Percentiles rank a stretch among this genome's conserved stretches.
Conservation (phyloP, 2,113 vertebrate genomes). For the Herpetotheres cachinnans region DNA sequence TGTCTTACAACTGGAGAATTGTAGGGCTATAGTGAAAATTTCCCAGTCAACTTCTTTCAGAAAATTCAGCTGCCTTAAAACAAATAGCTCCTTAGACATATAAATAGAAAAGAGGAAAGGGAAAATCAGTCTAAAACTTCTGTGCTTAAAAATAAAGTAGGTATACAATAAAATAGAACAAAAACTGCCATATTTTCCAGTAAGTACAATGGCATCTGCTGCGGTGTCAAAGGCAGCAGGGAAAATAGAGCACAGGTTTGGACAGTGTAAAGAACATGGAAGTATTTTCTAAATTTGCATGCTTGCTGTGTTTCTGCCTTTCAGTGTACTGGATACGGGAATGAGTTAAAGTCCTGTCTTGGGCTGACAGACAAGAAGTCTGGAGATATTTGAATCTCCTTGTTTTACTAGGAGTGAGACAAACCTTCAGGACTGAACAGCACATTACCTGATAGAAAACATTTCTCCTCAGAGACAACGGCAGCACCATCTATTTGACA, state of each 20-base stretch:
- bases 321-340: not conserved
- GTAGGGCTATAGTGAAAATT: not conserved
- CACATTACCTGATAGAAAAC: not conserved
- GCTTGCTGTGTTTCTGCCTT: not conserved
- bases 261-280: not conserved
- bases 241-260: not conserved
- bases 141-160: not conserved
- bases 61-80: not conserved
- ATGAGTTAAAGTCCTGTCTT: not conserved
- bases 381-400: not conserved
- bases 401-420: not conserved
- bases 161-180: not conserved
- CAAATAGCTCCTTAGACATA: not conserved
- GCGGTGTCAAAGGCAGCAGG: not conserved
- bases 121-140: not conserved
- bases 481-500: not conserved
- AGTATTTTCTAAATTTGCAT: not conserved
- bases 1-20: not conserved
- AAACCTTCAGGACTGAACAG: not conserved
- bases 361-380: not conserved
- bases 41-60: not conserved
- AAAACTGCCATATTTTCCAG: not conserved
- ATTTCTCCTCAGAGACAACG: not conserved
- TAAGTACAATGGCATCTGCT: rapidly evolving
- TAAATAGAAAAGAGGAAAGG: not conserved